Percentiles rank a stretch among this genome's conserved stretches.
phyloP scores from a whole-genome alignment of 2,113 vertebrate genomes.

The Psittacara wagleri region DNA sequence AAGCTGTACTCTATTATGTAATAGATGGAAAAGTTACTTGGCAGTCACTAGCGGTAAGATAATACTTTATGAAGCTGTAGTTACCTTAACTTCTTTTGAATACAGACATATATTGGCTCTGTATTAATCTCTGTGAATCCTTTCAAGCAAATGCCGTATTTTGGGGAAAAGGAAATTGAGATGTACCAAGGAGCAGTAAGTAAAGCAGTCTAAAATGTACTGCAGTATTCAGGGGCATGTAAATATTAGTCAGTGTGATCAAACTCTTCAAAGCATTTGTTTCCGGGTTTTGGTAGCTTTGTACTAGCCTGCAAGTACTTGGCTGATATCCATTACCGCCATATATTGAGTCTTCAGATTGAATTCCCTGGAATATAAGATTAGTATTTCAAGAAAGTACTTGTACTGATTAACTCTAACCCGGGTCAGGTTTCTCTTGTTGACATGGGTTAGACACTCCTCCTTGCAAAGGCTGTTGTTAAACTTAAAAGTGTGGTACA shows the following conservation, averaged over 20 bases:
- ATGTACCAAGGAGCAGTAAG: conserved; percentile 99
- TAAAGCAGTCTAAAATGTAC: conserved; percentile 18
- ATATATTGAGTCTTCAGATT: not conserved
- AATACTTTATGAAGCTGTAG: not conserved
- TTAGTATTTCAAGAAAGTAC: not conserved
- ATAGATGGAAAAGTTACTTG: not conserved
- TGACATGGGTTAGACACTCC: not conserved
- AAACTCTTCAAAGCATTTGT: not conserved
- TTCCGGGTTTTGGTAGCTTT: not conserved
- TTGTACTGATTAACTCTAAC: not conserved
- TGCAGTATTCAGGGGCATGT: not conserved
- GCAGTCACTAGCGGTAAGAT: not conserved
- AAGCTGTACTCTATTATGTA: not conserved
- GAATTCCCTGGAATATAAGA: not conserved
- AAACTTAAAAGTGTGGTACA: not conserved
- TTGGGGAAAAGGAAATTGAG: conserved; percentile 96
- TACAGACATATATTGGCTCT: conserved; percentile 95
- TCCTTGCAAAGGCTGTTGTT: not conserved
- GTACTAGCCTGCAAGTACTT: not conserved
- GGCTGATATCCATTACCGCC: not conserved
- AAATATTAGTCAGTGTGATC: not conserved
- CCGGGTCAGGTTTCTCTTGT: not conserved
- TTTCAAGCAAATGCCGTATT: conserved; percentile 99
- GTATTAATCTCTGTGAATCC: conserved; percentile 98
- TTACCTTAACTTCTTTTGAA: conserved; percentile 78